Evolutionary conservation across 2,797 vertebrate species (phyloP).

Genomic region (Scleropages formosus): DNA sequence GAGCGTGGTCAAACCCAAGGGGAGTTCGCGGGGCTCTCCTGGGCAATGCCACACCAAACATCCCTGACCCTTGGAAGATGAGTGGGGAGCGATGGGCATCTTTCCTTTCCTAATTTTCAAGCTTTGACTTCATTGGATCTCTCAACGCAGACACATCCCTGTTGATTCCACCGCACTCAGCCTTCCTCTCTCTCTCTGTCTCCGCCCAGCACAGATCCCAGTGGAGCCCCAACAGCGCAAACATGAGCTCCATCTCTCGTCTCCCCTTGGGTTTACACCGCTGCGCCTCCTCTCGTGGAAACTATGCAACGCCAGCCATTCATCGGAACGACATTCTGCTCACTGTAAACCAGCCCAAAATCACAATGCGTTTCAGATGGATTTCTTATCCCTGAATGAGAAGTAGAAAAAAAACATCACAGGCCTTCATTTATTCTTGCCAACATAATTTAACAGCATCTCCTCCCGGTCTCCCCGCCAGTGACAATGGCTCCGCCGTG

Average conservation of each 20-base stretch:
- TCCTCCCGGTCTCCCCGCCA: neutral
- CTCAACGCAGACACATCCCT: neutral
- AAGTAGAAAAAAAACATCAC: neutral
- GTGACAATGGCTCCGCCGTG: neutral
- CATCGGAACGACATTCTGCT: conserved; percentile 25
- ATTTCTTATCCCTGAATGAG: neutral
- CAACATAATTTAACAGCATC: neutral
- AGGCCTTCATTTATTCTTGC: neutral
- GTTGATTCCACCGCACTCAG: neutral
- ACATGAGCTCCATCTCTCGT: neutral
- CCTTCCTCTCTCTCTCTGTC: too few relatives aligned
- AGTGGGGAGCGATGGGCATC: neutral
- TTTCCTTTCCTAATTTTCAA: neutral
- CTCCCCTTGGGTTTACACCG: neutral
- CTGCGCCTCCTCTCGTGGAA: neutral
- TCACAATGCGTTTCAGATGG: neutral
- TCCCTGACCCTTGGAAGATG: neutral
- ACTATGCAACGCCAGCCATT: neutral
- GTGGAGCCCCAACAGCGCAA: neutral
- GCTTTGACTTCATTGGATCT: neutral
- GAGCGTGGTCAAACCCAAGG: neutral
- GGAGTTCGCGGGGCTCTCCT: neutral
- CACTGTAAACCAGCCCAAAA: conserved; percentile 8
- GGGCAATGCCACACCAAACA: neutral
- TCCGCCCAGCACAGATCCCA: neutral